Base-by-base conservation (phyloP, 2,797 vertebrate genomes). In the Tragelaphus oryx region DNA sequence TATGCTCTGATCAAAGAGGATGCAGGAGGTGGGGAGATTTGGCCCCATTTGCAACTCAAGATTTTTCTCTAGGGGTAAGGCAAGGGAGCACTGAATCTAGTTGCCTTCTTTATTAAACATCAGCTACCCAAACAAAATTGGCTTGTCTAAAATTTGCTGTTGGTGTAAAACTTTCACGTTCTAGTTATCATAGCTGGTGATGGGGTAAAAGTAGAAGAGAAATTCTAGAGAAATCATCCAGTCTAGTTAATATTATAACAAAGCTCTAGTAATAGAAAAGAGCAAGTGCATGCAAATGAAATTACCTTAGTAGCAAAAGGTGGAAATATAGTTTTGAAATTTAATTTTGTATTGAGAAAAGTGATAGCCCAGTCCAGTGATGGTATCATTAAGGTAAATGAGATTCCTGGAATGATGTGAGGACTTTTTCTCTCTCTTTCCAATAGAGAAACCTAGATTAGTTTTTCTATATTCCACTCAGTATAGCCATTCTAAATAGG, bases 271-370 rank as follows among this genome's bases (percentile, higher is more conserved):
- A 83, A 79, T 52, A 59, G 41, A 87, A 76, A 87, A 57, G 9
- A 76, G 24, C 41, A 83, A 52, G 16, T 17, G 0, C 2, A 13
- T 14, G 44, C 17, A 93, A 90, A 78, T 46, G 20, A 28, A 96
- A 97, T 93, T 84, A 85, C n/a, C 60, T 97, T 85, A 76, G 55
- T 89, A 16, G n/a, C 62, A n/a, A 94, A 97, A 91, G 95, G 41
- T 22, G 28, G 90, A 97, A 95, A 91, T 8, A 75, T 16, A 93
- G 46, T 68, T 41, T 65, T 83, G 65, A 93, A 95, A 85, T 74
- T 71, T 8, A 80, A 95, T 95, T 87, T 96, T 93, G 5, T 5
- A 87, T 82, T 94, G 89, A 95, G 65, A 96, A 62, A 94, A 89
- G 94, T 33, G 20, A 28, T 46, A 97, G 84, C 14, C 62, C 75